Base-by-base conservation (phyloP, 2,797 vertebrate species). In the Pempheris klunzingeri region DNA sequence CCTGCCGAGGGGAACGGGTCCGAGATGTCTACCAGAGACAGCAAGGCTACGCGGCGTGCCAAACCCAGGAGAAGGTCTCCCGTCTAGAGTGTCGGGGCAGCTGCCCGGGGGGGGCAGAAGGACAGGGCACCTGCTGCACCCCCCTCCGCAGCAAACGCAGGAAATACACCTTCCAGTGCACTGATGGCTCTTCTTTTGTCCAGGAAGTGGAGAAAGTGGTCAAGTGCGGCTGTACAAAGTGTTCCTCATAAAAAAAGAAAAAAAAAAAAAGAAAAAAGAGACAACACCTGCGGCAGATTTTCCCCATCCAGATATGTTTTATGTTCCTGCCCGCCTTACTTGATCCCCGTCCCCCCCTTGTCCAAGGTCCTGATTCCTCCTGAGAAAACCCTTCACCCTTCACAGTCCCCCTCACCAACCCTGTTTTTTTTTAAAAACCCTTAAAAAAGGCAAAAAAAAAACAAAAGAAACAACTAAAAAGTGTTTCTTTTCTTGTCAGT, bases 121-220 rank as follows among this genome's bases (percentile, higher is more conserved):
- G 96, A 82, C 91, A 92, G 79, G 88, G 81, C 93, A 96, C 94
- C 93, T 99, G 98, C 95, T 99, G 98, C 71, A 96, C 93, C 70
- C 96, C 97, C 2, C 95, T 99, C 20, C 94, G 97, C 79, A 99
- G 96, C 96, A 99, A 99, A 93, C 94, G 97, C 69, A 95, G 97
- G 97, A 99, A 99, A 98, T 99, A 99, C 87, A 96, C 97, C 68
- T 99, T 99, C 60, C 96, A 99, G 81, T 99, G 98, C 96, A 98
- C 98, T 15, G 98, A 99, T 3, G 98, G 98, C 30, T 97, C 98
- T 0, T 99, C 98, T 0, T 99, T 99, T 62, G 96, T 99, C 91
- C 98, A 97, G 63, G 98, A 99, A 92, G 97, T 99, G 38, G 98
- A 99, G 86, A 99, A 99, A 89, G 96, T 99, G 87, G 96, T 99